Percentiles rank a stretch among this genome's conserved stretches.
Conservation (phyloP, 2,888 invertebrate species). For the Dryadula phaetusa region DNA sequence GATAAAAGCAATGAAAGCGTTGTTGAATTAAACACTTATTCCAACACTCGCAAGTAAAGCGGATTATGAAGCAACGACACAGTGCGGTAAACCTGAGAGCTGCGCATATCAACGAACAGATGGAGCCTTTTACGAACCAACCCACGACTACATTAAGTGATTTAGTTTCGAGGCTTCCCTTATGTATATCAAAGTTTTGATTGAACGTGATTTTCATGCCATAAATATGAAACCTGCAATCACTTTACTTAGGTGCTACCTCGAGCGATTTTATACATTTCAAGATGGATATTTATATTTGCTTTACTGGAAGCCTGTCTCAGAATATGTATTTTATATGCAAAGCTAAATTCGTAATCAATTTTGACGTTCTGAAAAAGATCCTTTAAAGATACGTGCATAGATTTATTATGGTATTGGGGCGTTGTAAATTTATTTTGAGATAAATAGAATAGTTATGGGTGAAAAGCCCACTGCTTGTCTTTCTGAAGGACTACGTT, state of each 20-base stretch:
- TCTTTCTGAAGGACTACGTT: too few relatives aligned
- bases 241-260: not conserved
- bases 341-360: slow-evolving; percentile 5
- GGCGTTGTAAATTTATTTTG: too few relatives aligned
- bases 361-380: not conserved
- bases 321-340: not conserved
- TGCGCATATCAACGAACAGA: slow-evolving; percentile 48
- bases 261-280: too few relatives aligned
- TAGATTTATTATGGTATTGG: too few relatives aligned
- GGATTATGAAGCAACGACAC: slow-evolving; percentile 49
- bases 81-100: slow-evolving; percentile 45
- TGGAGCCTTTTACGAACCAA: slow-evolving; percentile 37
- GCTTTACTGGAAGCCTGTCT: not conserved
- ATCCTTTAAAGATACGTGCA: too few relatives aligned
- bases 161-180: slow-evolving; percentile 10
- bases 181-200: slow-evolving; percentile 6
- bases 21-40: slow-evolving; percentile 48
- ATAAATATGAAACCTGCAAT: slow-evolving; percentile 15
- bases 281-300: slow-evolving; percentile 1
- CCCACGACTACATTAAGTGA: slow-evolving; percentile 25
- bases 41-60: slow-evolving; percentile 48
- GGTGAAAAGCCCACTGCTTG: too few relatives aligned
- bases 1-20: slow-evolving; percentile 29
- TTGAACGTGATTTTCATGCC: slow-evolving; percentile 7
- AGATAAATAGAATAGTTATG: too few relatives aligned